phyloP scores from a whole-genome alignment of 2,113 vertebrate genomes.

The Ammodytes marinus region DNA sequence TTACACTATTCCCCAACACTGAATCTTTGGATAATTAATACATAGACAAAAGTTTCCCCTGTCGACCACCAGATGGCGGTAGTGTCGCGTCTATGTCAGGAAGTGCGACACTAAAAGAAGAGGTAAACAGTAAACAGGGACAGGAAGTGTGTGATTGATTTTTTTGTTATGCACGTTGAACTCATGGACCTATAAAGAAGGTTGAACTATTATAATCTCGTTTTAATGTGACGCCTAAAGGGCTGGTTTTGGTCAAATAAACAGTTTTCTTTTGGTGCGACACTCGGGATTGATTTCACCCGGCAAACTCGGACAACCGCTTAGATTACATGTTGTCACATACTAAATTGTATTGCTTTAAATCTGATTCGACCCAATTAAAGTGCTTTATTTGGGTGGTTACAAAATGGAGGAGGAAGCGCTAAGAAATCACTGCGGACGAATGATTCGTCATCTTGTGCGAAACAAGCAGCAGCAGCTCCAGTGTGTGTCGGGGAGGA shows the following conservation, averaged over 20 bases:
- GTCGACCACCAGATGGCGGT: constrained; percentile 62
- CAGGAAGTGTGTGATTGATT: no score
- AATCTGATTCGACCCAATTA: not conserved
- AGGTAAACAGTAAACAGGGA: not conserved
- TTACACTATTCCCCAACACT: no score
- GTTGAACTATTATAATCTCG: no score
- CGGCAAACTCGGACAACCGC: not conserved
- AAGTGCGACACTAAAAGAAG: constrained; percentile 46
- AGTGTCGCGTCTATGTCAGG: constrained; percentile 13
- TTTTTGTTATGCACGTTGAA: no score
- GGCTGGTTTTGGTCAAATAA: not conserved
- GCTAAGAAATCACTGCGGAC: constrained; percentile 58
- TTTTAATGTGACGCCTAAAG: accelerated
- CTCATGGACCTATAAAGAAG: no score
- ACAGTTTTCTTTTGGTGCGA: not conserved
- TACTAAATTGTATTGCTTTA: not conserved
- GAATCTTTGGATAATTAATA: not conserved
- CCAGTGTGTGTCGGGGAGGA: no score
- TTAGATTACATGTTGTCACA: not conserved
- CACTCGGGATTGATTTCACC: not conserved
- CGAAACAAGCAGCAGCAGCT: not conserved
- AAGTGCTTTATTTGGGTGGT: not conserved
- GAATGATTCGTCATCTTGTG: constrained; percentile 58
- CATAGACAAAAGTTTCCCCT: accelerated
- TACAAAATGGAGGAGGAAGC: constrained; percentile 44